phyloP scores from a whole-genome alignment of 2,888 invertebrate species.

The Argyresthia goedartella region DNA sequence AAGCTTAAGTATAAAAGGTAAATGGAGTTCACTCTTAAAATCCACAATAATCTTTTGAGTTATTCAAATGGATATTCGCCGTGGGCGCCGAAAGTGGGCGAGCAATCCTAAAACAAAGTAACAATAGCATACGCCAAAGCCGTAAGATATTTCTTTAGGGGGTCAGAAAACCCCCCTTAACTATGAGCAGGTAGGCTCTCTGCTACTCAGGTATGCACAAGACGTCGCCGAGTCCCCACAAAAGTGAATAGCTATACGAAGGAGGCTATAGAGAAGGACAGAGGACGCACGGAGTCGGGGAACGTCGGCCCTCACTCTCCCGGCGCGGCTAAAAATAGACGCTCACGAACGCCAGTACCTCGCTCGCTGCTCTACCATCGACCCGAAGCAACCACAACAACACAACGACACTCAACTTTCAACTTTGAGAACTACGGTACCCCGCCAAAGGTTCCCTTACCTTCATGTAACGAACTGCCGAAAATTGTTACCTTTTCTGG shows the following conservation, averaged over 20 bases:
- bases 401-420: neutral
- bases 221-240: slow-evolving; percentile 40
- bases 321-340: slow-evolving; percentile 63
- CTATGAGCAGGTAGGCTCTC: neutral
- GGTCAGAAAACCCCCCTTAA: neutral
- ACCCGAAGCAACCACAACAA: neutral
- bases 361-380: neutral
- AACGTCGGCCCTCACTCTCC: slow-evolving; percentile 44
- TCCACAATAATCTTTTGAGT: too few relatives aligned
- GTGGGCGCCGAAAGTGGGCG: too few relatives aligned
- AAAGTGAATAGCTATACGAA: slow-evolving; percentile 39
- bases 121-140: neutral
- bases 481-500: slow-evolving; percentile 7
- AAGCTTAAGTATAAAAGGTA: too few relatives aligned
- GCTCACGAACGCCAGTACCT: slow-evolving; percentile 29
- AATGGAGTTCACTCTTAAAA: too few relatives aligned
- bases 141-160: neutral
- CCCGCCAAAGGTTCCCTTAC: too few relatives aligned
- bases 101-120: neutral
- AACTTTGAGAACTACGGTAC: too few relatives aligned
- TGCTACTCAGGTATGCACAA: slow-evolving; percentile 55
- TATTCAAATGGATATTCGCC: too few relatives aligned
- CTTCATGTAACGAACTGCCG: slow-evolving; percentile 1
- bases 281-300: slow-evolving; percentile 45
- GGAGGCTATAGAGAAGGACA: slow-evolving; percentile 14